Evolutionary conservation across 1,140 invertebrate species (phyloP).

Genomic region (Panagrolaimus sp.): DNA sequence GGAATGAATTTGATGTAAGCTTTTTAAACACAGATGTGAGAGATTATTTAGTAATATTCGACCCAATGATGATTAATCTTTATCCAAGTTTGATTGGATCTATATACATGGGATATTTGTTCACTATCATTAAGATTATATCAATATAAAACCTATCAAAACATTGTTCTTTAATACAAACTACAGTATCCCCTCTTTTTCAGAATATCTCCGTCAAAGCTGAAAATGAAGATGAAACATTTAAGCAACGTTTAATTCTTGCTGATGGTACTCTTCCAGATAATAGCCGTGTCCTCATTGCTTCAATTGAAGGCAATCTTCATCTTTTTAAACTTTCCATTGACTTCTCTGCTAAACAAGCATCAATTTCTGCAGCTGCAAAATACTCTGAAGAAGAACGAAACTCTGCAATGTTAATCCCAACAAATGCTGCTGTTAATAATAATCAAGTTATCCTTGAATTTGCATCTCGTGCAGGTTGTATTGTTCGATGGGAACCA

Average conservation of each 20-base stretch:
- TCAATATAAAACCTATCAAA: no score
- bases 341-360: conserved; percentile 11
- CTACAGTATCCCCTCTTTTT: no score
- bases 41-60: no score
- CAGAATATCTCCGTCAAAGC: background rate
- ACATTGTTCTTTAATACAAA: no score
- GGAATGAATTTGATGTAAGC: background rate
- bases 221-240: background rate
- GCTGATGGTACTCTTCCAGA: background rate
- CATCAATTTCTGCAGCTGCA: background rate
- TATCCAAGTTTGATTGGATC: no score
- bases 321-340: background rate
- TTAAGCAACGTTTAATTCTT: background rate
- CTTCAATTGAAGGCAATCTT: background rate
- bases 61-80: no score
- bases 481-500: background rate
- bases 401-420: background rate
- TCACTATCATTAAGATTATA: no score
- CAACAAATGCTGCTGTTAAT: background rate
- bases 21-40: background rate
- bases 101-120: no score
- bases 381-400: background rate
- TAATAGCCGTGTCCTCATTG: background rate
- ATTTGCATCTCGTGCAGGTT: background rate
- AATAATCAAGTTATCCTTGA: conserved; percentile 6